Percentiles rank a stretch among this genome's conserved stretches.
phyloP scores from a whole-genome alignment of 2,113 vertebrate genomes.

The Suricata suricatta region DNA sequence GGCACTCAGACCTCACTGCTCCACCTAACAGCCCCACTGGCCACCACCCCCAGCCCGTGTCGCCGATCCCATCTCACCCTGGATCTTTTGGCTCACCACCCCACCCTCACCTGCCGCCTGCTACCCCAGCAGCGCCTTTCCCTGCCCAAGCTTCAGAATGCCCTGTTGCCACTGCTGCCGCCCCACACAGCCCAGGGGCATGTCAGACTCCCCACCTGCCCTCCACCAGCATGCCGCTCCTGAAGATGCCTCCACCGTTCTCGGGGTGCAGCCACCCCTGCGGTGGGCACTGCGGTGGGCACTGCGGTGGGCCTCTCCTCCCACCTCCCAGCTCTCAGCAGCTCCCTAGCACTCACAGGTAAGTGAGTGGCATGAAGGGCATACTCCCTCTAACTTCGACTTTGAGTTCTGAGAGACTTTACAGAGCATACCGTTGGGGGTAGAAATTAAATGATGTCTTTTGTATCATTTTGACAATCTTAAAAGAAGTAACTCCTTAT shows the following conservation, averaged over 20 bases:
- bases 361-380: slow-evolving; percentile 60
- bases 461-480: background rate
- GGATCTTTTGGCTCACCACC: slow-evolving; percentile 81
- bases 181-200: slow-evolving; percentile 85
- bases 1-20: slow-evolving; percentile 96
- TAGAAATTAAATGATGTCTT: background rate
- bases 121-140: slow-evolving; percentile 86
- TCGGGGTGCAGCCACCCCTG: slow-evolving; percentile 94
- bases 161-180: slow-evolving; percentile 83
- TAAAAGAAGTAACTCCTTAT: background rate
- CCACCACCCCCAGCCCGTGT: slow-evolving; percentile 92
- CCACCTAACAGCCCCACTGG: slow-evolving; percentile 98
- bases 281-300: slow-evolving; percentile 94
- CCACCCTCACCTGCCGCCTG: slow-evolving; percentile 87
- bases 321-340: slow-evolving; percentile 88
- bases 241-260: slow-evolving; percentile 92
- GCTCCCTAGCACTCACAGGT: slow-evolving; percentile 93
- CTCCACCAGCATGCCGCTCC: slow-evolving; percentile 90
- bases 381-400: background rate
- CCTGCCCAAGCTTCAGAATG: slow-evolving; percentile 87
- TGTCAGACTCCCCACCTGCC: slow-evolving; percentile 95
- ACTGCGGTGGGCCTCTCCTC: slow-evolving; percentile 89
- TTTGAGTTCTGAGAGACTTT: background rate
- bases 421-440: background rate
- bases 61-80: slow-evolving; percentile 88